Percentiles rank a stretch among this genome's conserved stretches.
phyloP scores from a whole-genome alignment of 2,888 invertebrate species.

The Parapristionchus giblindavisi region DNA sequence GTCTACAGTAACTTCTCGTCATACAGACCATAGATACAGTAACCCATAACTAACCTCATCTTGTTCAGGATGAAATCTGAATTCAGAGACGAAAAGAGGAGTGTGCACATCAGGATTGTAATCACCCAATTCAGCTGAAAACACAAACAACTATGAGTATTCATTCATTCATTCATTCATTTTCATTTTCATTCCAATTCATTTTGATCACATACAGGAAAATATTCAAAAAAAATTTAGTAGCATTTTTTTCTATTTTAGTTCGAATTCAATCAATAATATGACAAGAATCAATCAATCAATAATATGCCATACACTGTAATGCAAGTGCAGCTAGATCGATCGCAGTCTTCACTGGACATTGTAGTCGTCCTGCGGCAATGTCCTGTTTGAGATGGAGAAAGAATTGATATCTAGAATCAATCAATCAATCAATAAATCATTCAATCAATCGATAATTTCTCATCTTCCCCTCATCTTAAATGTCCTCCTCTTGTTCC shows the following conservation, averaged over 20 bases:
- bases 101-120: constrained; percentile 90
- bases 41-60: constrained; percentile 71
- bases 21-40: background rate
- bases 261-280: too few species aligned
- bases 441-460: background rate
- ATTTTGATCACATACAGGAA: too few species aligned
- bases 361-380: constrained; percentile 87
- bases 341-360: constrained; percentile 85
- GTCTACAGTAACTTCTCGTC: too few species aligned
- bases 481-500: background rate
- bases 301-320: constrained; percentile 80
- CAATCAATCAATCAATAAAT: too few species aligned
- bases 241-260: too few species aligned
- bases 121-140: constrained; percentile 92
- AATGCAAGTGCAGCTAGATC: constrained; percentile 90
- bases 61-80: constrained; percentile 86
- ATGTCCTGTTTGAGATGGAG: constrained; percentile 95
- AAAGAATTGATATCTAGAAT: constrained; percentile 87
- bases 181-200: too few species aligned
- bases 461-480: background rate
- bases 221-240: too few species aligned
- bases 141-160: too few species aligned
- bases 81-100: constrained; percentile 96
- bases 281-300: too few species aligned
- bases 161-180: too few species aligned